These are phyloP conservation scores for Hylaea fasciaria DNA, from an alignment of 2,888 invertebrate species.

Conservation along the genomic window DNA sequence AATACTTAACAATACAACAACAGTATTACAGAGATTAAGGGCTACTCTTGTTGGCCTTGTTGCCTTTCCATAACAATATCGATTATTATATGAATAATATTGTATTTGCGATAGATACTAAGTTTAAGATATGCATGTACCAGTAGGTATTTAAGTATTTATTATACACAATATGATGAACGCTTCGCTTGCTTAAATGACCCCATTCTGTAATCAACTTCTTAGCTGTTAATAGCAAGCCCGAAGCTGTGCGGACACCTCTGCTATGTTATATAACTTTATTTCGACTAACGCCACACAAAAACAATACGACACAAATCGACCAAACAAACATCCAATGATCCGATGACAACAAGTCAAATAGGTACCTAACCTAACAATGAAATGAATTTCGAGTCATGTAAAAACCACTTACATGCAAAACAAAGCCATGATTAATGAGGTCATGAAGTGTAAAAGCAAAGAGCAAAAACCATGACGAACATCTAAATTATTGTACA, in stretches of 20 bases:
- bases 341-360: constrained; percentile 41
- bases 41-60: too few species aligned
- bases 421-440: constrained; percentile 68
- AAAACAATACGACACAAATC: constrained; percentile 35
- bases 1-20: too few species aligned
- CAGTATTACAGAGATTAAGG: too few species aligned
- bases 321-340: constrained; percentile 37
- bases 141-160: too few species aligned
- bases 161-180: too few species aligned
- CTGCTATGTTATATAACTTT: constrained; percentile 25
- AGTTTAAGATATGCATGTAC: too few species aligned
- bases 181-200: neutral
- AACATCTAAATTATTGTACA: constrained; percentile 60
- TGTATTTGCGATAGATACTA: too few species aligned
- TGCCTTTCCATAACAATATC: too few species aligned
- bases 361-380: constrained; percentile 44
- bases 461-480: constrained; percentile 80
- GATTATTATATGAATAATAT: too few species aligned
- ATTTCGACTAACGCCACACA: constrained; percentile 23
- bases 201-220: constrained; percentile 11
- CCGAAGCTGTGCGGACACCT: constrained; percentile 8
- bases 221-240: neutral
- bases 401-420: constrained; percentile 65
- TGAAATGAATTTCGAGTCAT: constrained; percentile 47
- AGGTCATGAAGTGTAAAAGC: constrained; percentile 54